Evolutionary conservation across 1,140 invertebrate species (phyloP), one percentile per base, ranked within the genome.

Genomic region (Melanaphis sacchari): DNA sequence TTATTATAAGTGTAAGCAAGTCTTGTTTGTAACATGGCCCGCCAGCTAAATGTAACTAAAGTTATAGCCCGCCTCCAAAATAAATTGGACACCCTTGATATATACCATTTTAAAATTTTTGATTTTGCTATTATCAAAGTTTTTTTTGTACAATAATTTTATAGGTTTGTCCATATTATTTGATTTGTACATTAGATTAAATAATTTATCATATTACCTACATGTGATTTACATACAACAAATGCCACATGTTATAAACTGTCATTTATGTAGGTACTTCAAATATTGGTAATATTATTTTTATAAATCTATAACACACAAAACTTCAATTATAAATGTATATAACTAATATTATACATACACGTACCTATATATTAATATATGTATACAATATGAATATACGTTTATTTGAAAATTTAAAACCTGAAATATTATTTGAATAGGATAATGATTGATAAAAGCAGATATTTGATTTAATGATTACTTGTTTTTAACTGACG

Each of bases 401-500:
- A 36, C 31, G 5, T 76, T 76, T 36, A 76, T n/a, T 76, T 18
- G 11, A 76, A 76, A 76, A 18, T 76, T 31, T 66, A 66, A 66
- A 66, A 76, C 31, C 31, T 15, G 4, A 76, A 76, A 76, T n/a
- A n/a, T 76, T 76, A 1, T 76, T 76, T 76, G 31, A 76, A 76
- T n/a, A 76, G 59, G n/a, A n/a, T n/a, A n/a, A n/a, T 76, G n/a
- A 76, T 76, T n/a, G 59, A 76, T 76, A n/a, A 76, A 76, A n/a
- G 15, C 59, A 6, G 59, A 76, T 76, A n/a, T 76, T 76, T 76
- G 24, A 76, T 76, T 76, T 6, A 76, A 76, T 76, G n/a, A 76
- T 76, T n/a, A 76, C n/a, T 76, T 76, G 15, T 76, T 76, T 66
- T 76, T 76, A n/a, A n/a, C 59, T n/a, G 59, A 76, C n/a, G 59